Conservation (phyloP, 2,888 invertebrate species). For the Iphiclides podalirius region DNA sequence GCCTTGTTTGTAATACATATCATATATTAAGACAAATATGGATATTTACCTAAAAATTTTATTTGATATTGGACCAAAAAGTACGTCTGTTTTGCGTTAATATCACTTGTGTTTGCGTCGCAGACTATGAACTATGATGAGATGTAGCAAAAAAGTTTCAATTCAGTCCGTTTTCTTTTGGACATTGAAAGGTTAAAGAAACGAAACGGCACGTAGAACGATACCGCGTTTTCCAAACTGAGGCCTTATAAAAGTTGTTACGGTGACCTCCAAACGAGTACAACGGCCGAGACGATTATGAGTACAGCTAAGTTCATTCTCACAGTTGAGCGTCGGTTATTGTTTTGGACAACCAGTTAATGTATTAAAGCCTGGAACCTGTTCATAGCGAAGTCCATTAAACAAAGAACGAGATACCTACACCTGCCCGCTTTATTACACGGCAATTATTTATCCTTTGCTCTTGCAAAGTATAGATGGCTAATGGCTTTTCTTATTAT, state of each 20-base stretch:
- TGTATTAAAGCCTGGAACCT: constrained; percentile 46
- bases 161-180: too few species aligned
- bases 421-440: constrained; percentile 7
- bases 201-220: not conserved
- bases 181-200: too few species aligned
- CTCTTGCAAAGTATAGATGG: not conserved
- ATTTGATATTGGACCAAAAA: too few species aligned
- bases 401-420: constrained; percentile 15
- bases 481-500: not conserved
- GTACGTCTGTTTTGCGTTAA: too few species aligned
- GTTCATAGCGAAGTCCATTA: constrained; percentile 33
- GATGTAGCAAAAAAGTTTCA: too few species aligned
- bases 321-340: constrained; percentile 50
- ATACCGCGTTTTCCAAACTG: not conserved
- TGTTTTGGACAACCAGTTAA: constrained; percentile 45
- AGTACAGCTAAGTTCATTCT: constrained; percentile 47
- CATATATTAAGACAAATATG: too few species aligned
- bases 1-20: too few species aligned
- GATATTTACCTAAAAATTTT: too few species aligned
- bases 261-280: constrained; percentile 36
- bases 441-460: not conserved
- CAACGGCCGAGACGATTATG: constrained; percentile 38
- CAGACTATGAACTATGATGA: too few species aligned
- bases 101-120: too few species aligned
- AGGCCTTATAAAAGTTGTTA: constrained; percentile 25